A percentile compares a stretch with the other conserved stretches of the same genome.
phyloP scores from a whole-genome alignment of 2,888 invertebrate genomes.

The Coleophora deauratella region DNA sequence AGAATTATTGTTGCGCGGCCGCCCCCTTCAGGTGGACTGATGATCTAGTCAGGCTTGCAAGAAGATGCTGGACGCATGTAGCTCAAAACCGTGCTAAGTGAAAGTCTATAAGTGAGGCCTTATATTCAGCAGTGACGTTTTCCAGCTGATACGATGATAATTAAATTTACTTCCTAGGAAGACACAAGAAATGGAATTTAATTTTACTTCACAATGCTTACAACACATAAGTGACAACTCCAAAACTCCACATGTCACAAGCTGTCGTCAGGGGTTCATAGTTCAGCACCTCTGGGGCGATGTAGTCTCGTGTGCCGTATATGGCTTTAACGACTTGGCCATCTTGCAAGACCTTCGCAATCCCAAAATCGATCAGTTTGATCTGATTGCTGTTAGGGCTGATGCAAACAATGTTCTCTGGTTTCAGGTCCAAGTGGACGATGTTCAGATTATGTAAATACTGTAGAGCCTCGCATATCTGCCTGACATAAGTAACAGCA shows the following conservation, averaged over 20 bases:
- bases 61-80: too few relatives aligned
- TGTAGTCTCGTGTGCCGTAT: slow-evolving; percentile 94
- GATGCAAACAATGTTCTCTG: slow-evolving; percentile 96
- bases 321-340: slow-evolving; percentile 49
- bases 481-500: slow-evolving; percentile 88
- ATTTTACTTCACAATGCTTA: slow-evolving; percentile 65
- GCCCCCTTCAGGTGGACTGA: too few relatives aligned
- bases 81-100: too few relatives aligned
- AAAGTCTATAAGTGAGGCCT: too few relatives aligned
- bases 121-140: too few relatives aligned
- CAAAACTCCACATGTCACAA: slow-evolving; percentile 97
- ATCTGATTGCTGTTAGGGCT: slow-evolving; percentile 84
- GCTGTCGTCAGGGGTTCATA: slow-evolving; percentile 89
- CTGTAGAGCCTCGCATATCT: slow-evolving; percentile 92
- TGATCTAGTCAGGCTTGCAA: too few relatives aligned
- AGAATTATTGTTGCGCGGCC: too few relatives aligned
- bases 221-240: slow-evolving; percentile 94
- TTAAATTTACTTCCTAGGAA: neutral
- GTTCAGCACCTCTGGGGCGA: slow-evolving; percentile 93
- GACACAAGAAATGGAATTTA: neutral
- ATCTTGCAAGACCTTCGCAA: slow-evolving; percentile 68
- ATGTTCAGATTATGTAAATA: slow-evolving; percentile 91
- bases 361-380: slow-evolving; percentile 95
- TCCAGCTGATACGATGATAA: slow-evolving; percentile 3
- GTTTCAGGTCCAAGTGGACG: slow-evolving; percentile 94